Evolutionary conservation across 1,140 invertebrate species (phyloP), one percentile per base, ranked within the genome.

Genomic region (Drosophila malerkotliana): DNA sequence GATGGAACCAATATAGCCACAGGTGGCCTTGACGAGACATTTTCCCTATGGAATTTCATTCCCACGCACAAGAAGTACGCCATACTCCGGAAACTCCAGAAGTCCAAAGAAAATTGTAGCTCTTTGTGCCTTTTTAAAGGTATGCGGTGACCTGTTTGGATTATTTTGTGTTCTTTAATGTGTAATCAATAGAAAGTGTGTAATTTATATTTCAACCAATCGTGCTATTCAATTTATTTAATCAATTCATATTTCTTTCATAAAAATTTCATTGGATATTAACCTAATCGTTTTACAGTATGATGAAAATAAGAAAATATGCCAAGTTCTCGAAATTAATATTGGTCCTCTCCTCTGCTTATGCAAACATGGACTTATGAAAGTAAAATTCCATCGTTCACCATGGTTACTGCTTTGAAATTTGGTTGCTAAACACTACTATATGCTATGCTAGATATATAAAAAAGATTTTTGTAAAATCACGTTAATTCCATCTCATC

Each of bases 11-110:
- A 62, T 44, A 56, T 91, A n/a, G 82, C 90, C 5, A 88, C 85
- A 1, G 79, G 76, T 30, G 85, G 89, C 9, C 48, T 85, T 1
- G 90, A 91, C 41, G 85, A 91, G 24, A 85, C 90, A 4, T 74
- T 91, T 12, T 82, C 85, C 5, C 56, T 91, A 14, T 91, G 90
- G 90, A 90, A 85, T 45, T 91, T 91, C 32, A 75, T 66, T 41
- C 66, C 90, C 12, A 32, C 45, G 6, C 47, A 77, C 34, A 63
- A 62, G 37, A 12, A 26, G 10, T 39, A 62, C 2, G 44, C 52
- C 12, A 51, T 69, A 14, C 18, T 73, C 1, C 37, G 51, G 0
- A 64, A 64, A n/a, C 47, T 51, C 3, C 47, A 34, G 5, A 14
- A 37, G 21, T 12, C 9, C 6, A 48, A 34, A 14, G 30, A 56